Base-by-base conservation (phyloP, 2,797 vertebrate species). In the Pterois miles region DNA sequence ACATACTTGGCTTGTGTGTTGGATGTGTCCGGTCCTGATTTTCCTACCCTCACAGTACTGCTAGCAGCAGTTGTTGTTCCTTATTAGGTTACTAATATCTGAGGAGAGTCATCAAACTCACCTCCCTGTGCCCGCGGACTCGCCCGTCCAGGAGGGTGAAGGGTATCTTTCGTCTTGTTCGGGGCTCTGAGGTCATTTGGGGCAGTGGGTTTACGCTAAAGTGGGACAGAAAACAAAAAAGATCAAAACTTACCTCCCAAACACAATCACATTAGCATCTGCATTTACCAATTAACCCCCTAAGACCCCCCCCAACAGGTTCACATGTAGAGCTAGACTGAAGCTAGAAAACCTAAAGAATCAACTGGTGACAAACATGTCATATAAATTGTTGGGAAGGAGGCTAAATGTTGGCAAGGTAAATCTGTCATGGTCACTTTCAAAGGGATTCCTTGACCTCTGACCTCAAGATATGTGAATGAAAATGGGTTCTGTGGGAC, bases 121-220 rank as follows among this genome's bases (percentile, higher is more conserved):
- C 95, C 95, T 91, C 79, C 91, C 8, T 80, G 25, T 5, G 62
- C 36, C 46, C 43, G 75, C 3, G 62, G 64, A 62, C 63, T 80
- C 46, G 8, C 50, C 62, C 75, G 83, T 64, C 82, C 92, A 6
- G 93, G 92, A 43, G 83, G 95, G 74, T 94, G 94, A 67, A 96
- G 92, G 18, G 83, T 89, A 82, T 95, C 92, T 80, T 88, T 91
- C 74, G 70, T 90, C 88, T 90, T 91, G 76, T 53, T 88, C 1
- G 88, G 75, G 70, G 90, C 78, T 83, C 88, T 85, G 64, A 92
- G 90, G 86, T 96, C 86, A 14, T 78, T 90, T 3, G 88, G 92
- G 72, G 87, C 74, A 23, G 79, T 59, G 59, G 86, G 83, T 84
- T 95, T 95, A 82, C 88, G 81, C 92, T 95, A 68, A 71, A 84